A percentile compares a stretch with the other conserved stretches of the same genome.
phyloP scores from a whole-genome alignment of 2,113 vertebrate genomes.

The Anguilla rostrata region DNA sequence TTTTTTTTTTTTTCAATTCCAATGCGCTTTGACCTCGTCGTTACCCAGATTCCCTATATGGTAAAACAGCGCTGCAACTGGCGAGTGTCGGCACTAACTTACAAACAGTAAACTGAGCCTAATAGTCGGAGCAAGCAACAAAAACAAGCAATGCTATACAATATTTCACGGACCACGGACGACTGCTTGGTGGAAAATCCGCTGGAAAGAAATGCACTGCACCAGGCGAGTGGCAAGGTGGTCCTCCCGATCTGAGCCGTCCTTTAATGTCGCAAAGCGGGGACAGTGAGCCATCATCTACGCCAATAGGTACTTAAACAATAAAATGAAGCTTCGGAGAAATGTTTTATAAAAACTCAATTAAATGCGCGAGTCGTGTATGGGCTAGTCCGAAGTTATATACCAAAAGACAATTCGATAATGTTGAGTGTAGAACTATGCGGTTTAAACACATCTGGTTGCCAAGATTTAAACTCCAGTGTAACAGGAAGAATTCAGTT shows the following conservation, averaged over 20 bases:
- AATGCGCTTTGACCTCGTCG: not conserved
- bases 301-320: not conserved
- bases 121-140: slow-evolving; percentile 29
- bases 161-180: slow-evolving; percentile 61
- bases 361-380: no score
- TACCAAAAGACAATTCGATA: no score
- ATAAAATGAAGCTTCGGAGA: not conserved
- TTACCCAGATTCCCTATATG: not conserved
- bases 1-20: not conserved
- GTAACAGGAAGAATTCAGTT: no score
- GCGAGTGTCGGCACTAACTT: slow-evolving; percentile 49
- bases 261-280: not conserved
- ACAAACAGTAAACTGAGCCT: slow-evolving; percentile 34
- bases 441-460: no score
- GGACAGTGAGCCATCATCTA: not conserved
- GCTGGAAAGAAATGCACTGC: slow-evolving; percentile 37
- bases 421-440: no score
- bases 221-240: slow-evolving; percentile 28
- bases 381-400: no score
- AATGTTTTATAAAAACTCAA: no score
- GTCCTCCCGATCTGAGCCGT: slow-evolving; percentile 32
- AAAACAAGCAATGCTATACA: slow-evolving; percentile 55
- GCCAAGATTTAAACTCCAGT: no score
- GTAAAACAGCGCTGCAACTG: slow-evolving; percentile 23
- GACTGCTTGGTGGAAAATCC: slow-evolving; percentile 32